Evolutionary conservation across 2,888 invertebrate species (phyloP).

Genomic region (Plutella xylostella): DNA sequence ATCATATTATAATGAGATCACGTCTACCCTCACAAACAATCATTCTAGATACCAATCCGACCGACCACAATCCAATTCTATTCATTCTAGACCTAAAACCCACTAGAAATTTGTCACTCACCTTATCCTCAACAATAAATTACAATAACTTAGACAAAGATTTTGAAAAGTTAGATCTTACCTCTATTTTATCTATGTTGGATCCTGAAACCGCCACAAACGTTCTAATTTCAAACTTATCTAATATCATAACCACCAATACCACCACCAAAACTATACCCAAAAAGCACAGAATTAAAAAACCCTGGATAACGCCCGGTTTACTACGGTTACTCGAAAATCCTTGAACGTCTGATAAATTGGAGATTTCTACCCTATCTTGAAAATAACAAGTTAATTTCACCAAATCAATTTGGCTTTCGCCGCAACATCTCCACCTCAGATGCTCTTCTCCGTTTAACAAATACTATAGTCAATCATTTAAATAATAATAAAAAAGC

Average conservation of each 20-base stretch:
- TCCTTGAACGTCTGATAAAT: no score
- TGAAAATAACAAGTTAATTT: background rate
- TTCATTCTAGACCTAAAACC: background rate
- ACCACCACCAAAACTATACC: no score
- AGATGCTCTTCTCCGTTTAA: no score
- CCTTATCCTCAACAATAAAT: background rate
- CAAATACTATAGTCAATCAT: no score
- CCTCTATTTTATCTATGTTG: background rate
- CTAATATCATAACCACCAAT: background rate
- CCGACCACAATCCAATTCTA: background rate
- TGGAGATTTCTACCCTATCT: no score
- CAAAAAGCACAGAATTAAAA: no score
- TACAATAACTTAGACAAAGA: background rate
- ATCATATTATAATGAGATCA: background rate
- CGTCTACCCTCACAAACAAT: background rate
- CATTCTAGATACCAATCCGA: background rate
- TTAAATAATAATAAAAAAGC: background rate
- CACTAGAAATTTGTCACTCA: background rate
- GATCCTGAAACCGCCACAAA: background rate
- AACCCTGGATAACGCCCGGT: no score
- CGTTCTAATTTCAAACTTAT: background rate
- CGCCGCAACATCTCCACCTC: background rate
- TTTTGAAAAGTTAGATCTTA: background rate
- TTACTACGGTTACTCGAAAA: no score
- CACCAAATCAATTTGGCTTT: no score